Evolutionary conservation across 1,140 invertebrate species (phyloP), one percentile per base, ranked within the genome.

Genomic region (Nasonia giraulti): DNA sequence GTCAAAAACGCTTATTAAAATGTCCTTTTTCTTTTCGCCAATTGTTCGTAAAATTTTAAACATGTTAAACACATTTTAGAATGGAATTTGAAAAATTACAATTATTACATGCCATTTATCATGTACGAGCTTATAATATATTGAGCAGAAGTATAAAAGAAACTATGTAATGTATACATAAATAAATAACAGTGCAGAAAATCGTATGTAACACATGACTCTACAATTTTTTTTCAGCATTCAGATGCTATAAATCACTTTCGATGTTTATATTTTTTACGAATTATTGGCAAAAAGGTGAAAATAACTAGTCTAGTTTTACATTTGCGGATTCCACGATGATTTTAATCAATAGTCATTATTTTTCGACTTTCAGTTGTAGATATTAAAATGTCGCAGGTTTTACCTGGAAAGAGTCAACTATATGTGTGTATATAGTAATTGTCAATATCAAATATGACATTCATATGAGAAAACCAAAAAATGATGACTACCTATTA

Each of bases 1-100:
- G 33, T 86, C 71, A 66, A 80, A 77, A 82, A 77, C 17, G 31
- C 23, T 69, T 85, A 50, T 80, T 20, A 69, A 83, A 86, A 31
- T 71, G 11, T 23, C 74, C 69, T 37, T 73, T 40, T 69, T 69
- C 71, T 78, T n/a, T 66, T 40, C 17, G 44, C 20, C 69, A 37
- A 78, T 71, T 71, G 33, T 71, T 31, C 68, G 68, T 71, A 66
- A 14, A 27, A 80, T 40, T 47, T 79, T 5, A n/a, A 7, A 6
- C 6, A 20, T 62, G n/a, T n/a, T 62, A 20, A 14, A 62, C 7
- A 37, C 20, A 37, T 10, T 37, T 79, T 33, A 33, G 0, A 40
- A 40, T 33, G 3, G 20, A 78, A 78, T 31, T 27, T 44, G 47
- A 50, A 2, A 27, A 77, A 31, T 55, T 20, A 20, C 20, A 62